Base-by-base conservation (phyloP, 2,888 invertebrate species). In the Mesoligia furuncula region DNA sequence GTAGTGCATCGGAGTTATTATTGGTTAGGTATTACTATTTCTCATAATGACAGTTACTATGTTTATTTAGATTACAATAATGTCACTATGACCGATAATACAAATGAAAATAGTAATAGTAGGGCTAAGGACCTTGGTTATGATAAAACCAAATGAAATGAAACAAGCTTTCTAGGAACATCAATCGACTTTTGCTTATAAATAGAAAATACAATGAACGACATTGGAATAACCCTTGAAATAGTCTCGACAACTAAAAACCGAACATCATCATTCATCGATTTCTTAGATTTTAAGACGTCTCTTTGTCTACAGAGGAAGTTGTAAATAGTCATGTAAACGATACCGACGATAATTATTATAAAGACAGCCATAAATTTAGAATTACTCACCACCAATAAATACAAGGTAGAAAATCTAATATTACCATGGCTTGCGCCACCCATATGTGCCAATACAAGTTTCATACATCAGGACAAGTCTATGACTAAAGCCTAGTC, bases 401-500 rank as follows among this genome's bases (percentile, higher is more conserved):
- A 81, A 73, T 20, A 81, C 64, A 70, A 75, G 71, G 61, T 77
- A 61, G 36, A 62, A 59, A 81, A 74, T 81, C 48, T 69, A 54
- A 75, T 67, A 73, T 78, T 82, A 64, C 64, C 48, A 61, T 83
- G 36, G n/a, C 36, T 83, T 80, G 74, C 81, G 71, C 51, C 61
- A 84, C 65, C 80, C 72, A 80, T 82, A 81, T 75, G 66, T 83
- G 80, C 75, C 59, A 81, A 79, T 84, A 86, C 83, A 70, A 75
- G 82, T 80, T 73, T 71, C 68, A 82, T 73, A 73, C 66, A 75
- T 64, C 48, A 68, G 31, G 67, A 54, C 62, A 48, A 20, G 77
- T 69, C 83, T 86, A 88, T 84, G 87, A 88, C 84, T 88, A 83
- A 88, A 73, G 74, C 85, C 75, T 86, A 90, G 86, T 87, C 86